phyloP scores from a whole-genome alignment of 1,140 invertebrate genomes.

The Zaprionus nigranus region DNA sequence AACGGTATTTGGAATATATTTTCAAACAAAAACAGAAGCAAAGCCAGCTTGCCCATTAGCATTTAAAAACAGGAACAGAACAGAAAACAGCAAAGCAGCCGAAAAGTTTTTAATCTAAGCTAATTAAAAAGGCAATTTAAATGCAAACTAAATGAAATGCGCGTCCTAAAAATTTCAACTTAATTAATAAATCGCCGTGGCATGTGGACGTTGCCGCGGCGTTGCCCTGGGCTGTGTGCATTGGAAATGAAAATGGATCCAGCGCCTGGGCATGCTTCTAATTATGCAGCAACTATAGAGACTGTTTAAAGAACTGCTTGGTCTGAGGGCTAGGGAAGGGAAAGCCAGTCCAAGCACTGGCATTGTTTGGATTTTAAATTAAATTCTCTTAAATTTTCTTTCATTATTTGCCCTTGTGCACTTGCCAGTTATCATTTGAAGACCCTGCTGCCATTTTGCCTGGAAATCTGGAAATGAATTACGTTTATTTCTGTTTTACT shows the following conservation, averaged over 20 bases:
- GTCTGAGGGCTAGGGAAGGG: background rate
- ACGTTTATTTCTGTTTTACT: background rate
- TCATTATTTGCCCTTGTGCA: background rate
- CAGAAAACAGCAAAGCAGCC: background rate
- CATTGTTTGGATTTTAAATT: conserved; percentile 8
- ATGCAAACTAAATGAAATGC: conserved; percentile 59
- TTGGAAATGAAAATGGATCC: conserved; percentile 23
- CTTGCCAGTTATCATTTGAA: background rate
- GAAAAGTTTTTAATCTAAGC: conserved; percentile 61
- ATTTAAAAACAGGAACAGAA: conserved; percentile 22
- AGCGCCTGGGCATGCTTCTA: background rate
- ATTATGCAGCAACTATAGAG: conserved; percentile 25
- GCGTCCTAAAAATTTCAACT: conserved; percentile 39
- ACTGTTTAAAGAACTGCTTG: conserved; percentile 12
- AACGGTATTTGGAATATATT: conserved; percentile 21
- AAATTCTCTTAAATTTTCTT: conserved; percentile 5
- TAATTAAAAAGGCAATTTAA: conserved; percentile 70
- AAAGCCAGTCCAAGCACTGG: background rate
- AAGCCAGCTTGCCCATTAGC: conserved; percentile 2
- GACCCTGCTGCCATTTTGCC: background rate
- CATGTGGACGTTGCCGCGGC: conserved; percentile 1
- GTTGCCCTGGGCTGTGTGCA: conserved; percentile 2
- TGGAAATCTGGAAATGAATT: background rate
- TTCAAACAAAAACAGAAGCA: conserved; percentile 13
- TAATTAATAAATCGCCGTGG: conserved; percentile 53